Evolutionary conservation across 2,113 vertebrate species (phyloP).

Genomic region (Macrotus californicus): DNA sequence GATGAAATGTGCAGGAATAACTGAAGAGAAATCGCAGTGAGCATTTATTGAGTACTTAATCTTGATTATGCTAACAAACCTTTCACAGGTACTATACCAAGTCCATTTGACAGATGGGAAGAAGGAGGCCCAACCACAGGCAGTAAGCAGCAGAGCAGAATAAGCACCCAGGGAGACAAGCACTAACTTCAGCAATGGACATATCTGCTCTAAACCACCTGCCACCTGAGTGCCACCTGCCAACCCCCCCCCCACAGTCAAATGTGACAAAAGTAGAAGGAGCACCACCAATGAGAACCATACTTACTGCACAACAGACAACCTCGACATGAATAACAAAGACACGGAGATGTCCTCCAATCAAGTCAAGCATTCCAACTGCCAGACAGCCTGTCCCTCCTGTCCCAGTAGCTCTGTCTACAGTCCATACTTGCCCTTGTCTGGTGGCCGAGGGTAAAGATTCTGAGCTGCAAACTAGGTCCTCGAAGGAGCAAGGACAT

Average conservation of each 20-base stretch:
- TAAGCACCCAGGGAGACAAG: background rate
- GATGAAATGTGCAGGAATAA: background rate
- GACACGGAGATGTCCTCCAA: background rate
- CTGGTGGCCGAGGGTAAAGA: background rate
- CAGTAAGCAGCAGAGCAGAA: background rate
- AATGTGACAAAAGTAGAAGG: background rate
- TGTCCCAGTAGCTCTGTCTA: background rate
- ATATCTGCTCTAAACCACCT: background rate
- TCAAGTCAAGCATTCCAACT: background rate
- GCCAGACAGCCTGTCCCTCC: too few relatives aligned
- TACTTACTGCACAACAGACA: background rate
- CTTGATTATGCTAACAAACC: background rate
- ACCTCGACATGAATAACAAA: background rate
- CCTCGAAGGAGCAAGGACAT: background rate
- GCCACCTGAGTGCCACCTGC: background rate
- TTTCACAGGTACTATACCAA: background rate
- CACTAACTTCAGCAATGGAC: background rate
- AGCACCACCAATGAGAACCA: background rate
- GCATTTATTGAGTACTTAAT: background rate
- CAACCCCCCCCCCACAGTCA: too few relatives aligned
- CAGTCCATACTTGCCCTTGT: accelerated
- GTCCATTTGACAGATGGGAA: background rate
- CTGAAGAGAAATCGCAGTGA: background rate
- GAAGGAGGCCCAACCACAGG: background rate
- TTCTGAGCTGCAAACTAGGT: background rate